Base-by-base conservation (phyloP, 2,888 invertebrate species). In the Caenorhabditis drosophilae region DNA sequence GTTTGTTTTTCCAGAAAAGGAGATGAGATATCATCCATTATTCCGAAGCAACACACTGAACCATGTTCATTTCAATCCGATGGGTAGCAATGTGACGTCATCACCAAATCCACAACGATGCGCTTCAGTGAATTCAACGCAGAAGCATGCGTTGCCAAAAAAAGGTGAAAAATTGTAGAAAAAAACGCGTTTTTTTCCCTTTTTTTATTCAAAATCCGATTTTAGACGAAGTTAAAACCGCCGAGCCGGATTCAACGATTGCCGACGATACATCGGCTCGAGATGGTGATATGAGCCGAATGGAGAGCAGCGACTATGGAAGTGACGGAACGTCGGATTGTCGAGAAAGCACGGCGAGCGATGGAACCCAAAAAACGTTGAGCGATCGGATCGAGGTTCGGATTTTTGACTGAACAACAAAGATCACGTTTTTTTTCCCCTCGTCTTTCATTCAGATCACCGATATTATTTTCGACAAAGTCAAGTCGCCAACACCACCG, bases 21-120 rank as follows among this genome's bases (percentile, higher is more conserved):
- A 67, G 35, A 58, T 67, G 48, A 50, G 67, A 34, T 62, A 69
- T 16, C 76, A 76, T 44, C 76, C 76, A 15, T 53, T 76, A 25
- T 74, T 76, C 73, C 67, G 76, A 12, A 70, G 69, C 47, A 76
- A 76, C 56, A 73, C 76, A 15, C 52, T 76, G 34, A 69, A 70
- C 9, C 74, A 76, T 31, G 64, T 72, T 42, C 76, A 76, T 48
- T 76, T 74, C 62, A 74, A 70, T 27, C 71, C 73, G n/a, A 35
- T 64, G 11, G 64, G 64, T 6, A 36, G 35, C 20, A 46, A 26
- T n/a, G 50, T 40, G 2, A 31, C 57, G 18, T 26, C 49, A n/a
- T 26, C 64, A 20, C 46, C 54, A 11, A 51, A 47, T 36, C 49
- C 57, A 16, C 44, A 52, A 23, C 49, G 69, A 46, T 68, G 61